phyloP scores from a whole-genome alignment of 2,888 invertebrate species.

The Sicus ferrugineus region DNA sequence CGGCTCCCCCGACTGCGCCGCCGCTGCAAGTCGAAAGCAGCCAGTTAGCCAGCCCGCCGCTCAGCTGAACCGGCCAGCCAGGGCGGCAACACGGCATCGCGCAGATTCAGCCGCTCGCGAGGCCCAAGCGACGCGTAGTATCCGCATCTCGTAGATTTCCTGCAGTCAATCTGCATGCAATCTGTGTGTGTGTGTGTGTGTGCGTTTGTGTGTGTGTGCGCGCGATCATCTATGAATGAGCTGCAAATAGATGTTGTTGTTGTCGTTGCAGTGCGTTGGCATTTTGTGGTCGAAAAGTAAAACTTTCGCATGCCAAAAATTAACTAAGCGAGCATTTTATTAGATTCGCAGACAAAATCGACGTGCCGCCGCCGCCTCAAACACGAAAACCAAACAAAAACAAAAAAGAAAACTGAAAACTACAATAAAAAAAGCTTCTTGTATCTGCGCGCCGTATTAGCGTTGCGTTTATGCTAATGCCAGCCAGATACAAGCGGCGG shows the following conservation, averaged over 20 bases:
- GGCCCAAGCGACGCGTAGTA: background rate
- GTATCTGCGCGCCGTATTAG: background rate
- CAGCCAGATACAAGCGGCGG: constrained; percentile 7
- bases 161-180: constrained; percentile 32
- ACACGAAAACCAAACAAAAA: background rate
- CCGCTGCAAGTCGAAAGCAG: background rate
- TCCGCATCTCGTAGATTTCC: background rate
- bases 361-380: background rate
- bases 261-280: constrained; percentile 7
- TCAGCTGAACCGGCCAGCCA: background rate
- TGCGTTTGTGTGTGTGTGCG: too few relatives aligned
- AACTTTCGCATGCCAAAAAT: constrained; percentile 32
- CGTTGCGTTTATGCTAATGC: constrained; percentile 17
- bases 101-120: background rate
- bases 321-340: constrained; percentile 9
- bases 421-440: background rate
- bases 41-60: background rate
- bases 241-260: constrained; percentile 18
- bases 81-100: constrained; percentile 3
- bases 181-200: background rate
- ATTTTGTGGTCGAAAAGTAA: constrained; percentile 3
- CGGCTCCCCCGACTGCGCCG: background rate
- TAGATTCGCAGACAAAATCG: constrained; percentile 7
- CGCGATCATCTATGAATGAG: constrained; percentile 18
- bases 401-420: background rate